Percentiles rank a stretch among this genome's conserved stretches.
These are phyloP conservation scores for Nothoprocta pentlandii DNA, from an alignment of 2,113 vertebrate species.

Conservation along the genomic window DNA sequence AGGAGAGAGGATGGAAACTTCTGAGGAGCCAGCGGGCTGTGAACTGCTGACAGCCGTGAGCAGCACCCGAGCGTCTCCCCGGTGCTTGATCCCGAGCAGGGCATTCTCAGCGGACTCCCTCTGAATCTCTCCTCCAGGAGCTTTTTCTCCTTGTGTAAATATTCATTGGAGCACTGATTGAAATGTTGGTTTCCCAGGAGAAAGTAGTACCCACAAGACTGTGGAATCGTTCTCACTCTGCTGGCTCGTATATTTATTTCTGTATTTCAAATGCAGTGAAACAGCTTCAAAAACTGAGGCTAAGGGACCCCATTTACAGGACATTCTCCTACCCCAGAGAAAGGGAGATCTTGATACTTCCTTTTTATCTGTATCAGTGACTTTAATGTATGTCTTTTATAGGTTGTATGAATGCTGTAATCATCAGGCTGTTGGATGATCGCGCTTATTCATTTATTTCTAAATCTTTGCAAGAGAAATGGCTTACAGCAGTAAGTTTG, in stretches of 20 bases:
- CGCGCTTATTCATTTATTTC: not conserved
- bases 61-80: constrained; percentile 3
- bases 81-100: constrained; percentile 33
- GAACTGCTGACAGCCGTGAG: constrained; percentile 29
- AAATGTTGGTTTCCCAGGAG: constrained; percentile 44
- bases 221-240: constrained; percentile 7
- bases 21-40: not conserved
- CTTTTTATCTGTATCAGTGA: not conserved
- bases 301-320: not conserved
- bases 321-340: not conserved
- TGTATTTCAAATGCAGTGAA: constrained; percentile 11
- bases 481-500: not conserved
- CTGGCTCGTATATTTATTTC: not conserved
- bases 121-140: constrained; percentile 25
- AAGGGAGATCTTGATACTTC: not conserved
- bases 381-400: not conserved
- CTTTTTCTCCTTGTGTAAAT: constrained; percentile 38
- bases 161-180: constrained; percentile 43
- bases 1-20: not conserved
- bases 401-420: not conserved
- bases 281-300: not conserved
- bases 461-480: not conserved
- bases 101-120: constrained; percentile 9
- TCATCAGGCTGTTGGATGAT: not conserved
- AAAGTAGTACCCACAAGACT: not conserved